Evolutionary conservation across 2,888 invertebrate species (phyloP), one percentile per base, ranked within the genome.

Genomic region (Ophonus ardosiacus): DNA sequence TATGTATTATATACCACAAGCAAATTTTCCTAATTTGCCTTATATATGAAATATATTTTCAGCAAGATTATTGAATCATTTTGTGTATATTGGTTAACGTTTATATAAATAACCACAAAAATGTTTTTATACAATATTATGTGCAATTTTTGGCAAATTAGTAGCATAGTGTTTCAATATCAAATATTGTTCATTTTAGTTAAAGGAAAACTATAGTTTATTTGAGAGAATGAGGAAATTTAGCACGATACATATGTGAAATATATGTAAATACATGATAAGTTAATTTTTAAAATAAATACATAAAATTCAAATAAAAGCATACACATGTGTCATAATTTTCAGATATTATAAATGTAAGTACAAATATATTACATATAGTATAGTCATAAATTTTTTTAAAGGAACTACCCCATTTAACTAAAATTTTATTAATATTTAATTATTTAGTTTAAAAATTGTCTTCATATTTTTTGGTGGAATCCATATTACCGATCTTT

Each of bases 1-100:
- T 74, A 74, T 74, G 18, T 68, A 38, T 74, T 68, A 38, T 74
- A 74, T 68, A 68, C 68, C 40, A 31, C 40, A 68, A 40, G 31
- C 38, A 68, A 68, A 38, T 38, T 68, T 68, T 68, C n/a, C 8
- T n/a, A 38, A 68, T 68, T 68, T 15, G 7, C 31, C 24, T 40
- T 68, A 31, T 31, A 24, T 68, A 24, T 24, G 31, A 65, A 65
- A 15, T 24, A 59, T 59, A 59, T 59, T 18, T 24, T 65, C 13
- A 68, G 31, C 38, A 68, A 15, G 40, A 17, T 68, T 68, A 68
- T 68, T 68, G 3, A 65, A 65, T 10, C 65, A 68, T 68, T 65
- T 21, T 13, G 31, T 68, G 68, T 15, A 24, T 65, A 17, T 21
- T 31, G 6, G 17, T n/a, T 10, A 8, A 63, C 21, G 63, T n/a